Percentiles rank a stretch among this genome's conserved stretches.
Evolutionary conservation across 1,140 invertebrate genomes (phyloP).

Genomic region (Ceratosolen solmsi): DNA sequence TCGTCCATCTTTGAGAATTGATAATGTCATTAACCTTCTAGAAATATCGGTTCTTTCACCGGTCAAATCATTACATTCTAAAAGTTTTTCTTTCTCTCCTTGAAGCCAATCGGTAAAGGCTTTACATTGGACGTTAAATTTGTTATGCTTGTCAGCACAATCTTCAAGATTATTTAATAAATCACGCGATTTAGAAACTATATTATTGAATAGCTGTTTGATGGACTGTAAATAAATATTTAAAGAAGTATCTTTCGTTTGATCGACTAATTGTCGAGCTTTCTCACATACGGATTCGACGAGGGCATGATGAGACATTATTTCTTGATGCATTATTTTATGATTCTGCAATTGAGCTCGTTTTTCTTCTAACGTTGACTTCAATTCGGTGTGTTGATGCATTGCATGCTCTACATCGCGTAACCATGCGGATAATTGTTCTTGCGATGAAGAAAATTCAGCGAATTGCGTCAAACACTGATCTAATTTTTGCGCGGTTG

Average conservation of each 20-base stretch:
- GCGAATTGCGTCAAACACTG: slow-evolving; percentile 91
- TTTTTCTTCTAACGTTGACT: slow-evolving; percentile 94
- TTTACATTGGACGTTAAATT: slow-evolving; percentile 82
- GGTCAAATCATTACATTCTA: slow-evolving; percentile 83
- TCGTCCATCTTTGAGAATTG: slow-evolving; percentile 80
- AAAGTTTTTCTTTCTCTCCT: slow-evolving; percentile 83
- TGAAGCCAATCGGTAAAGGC: slow-evolving; percentile 86
- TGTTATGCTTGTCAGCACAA: slow-evolving; percentile 89
- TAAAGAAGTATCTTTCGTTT: slow-evolving; percentile 89
- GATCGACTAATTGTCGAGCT: slow-evolving; percentile 90
- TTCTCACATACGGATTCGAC: slow-evolving; percentile 94
- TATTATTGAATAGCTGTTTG: slow-evolving; percentile 90
- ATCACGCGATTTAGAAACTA: slow-evolving; percentile 90
- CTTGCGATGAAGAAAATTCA: slow-evolving; percentile 90
- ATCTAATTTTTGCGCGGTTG: slow-evolving; percentile 86
- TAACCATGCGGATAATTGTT: slow-evolving; percentile 93
- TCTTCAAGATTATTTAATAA: slow-evolving; percentile 88
- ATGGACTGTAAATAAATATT: slow-evolving; percentile 92
- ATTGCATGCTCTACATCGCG: slow-evolving; percentile 92
- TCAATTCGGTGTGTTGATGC: slow-evolving; percentile 91
- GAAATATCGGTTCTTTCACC: slow-evolving; percentile 88
- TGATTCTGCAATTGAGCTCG: slow-evolving; percentile 94
- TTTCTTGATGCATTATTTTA: slow-evolving; percentile 95
- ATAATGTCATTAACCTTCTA: slow-evolving; percentile 81
- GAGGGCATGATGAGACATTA: slow-evolving; percentile 90